These are phyloP conservation scores for Halcyon senegalensis DNA, from an alignment of 2,113 vertebrate genomes.

Conservation along the genomic window DNA sequence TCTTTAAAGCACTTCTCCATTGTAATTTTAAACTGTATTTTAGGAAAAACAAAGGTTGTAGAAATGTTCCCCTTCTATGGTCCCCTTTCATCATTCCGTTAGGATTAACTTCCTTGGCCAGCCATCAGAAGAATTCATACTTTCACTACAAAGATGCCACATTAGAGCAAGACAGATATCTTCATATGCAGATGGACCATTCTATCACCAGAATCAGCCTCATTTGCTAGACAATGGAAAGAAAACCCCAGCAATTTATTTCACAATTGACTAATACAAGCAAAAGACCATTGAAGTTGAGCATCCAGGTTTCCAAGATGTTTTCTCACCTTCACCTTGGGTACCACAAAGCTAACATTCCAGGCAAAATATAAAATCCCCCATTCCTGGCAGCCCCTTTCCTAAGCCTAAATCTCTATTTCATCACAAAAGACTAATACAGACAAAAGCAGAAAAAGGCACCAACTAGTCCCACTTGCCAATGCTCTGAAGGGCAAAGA, in stretches of 20 bases:
- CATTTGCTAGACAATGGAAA: conserved; percentile 26
- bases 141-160: conserved; percentile 28
- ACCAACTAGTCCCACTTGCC: background rate
- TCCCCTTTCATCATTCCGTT: background rate
- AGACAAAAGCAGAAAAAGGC: background rate
- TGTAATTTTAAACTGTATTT: conserved; percentile 13
- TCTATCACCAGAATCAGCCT: background rate
- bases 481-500: background rate
- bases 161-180: background rate
- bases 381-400: background rate
- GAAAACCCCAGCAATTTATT: background rate
- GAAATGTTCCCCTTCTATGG: background rate
- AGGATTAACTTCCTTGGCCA: conserved; percentile 25
- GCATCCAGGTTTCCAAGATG: background rate
- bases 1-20: background rate
- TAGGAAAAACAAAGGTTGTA: background rate
- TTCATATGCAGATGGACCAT: conserved; percentile 12
- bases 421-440: background rate
- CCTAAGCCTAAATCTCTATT: background rate
- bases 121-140: conserved; percentile 28
- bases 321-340: background rate
- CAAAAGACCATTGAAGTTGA: background rate
- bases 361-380: background rate
- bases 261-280: background rate
- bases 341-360: background rate